Conservation (phyloP, 2,888 invertebrate species). For the Caenorhabditis virilis region DNA sequence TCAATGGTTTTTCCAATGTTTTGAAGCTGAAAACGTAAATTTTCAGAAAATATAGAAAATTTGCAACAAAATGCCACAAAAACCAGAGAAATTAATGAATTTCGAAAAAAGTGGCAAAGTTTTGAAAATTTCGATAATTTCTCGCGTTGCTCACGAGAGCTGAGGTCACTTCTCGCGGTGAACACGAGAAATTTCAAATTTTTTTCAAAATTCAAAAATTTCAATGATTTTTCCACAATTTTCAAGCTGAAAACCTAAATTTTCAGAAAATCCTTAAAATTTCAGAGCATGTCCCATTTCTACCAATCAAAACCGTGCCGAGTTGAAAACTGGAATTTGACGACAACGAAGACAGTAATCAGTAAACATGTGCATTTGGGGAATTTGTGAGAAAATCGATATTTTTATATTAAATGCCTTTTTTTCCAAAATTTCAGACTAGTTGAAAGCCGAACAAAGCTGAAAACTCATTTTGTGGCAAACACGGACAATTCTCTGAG, state of each 20-base stretch:
- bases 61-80: too few species aligned
- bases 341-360: slow-evolving; percentile 15
- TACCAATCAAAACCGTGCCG: slow-evolving; percentile 23
- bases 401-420: background rate
- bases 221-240: too few species aligned
- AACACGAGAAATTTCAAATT: too few species aligned
- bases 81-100: too few species aligned
- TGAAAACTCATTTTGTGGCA: slow-evolving; percentile 8
- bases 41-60: too few species aligned
- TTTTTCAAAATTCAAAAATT: too few species aligned
- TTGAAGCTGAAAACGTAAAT: too few species aligned
- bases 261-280: background rate
- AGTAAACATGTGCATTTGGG: slow-evolving; percentile 22
- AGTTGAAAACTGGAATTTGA: slow-evolving; percentile 25
- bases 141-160: too few species aligned
- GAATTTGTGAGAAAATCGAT: slow-evolving; percentile 5
- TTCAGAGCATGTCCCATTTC: slow-evolving; percentile 10
- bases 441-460: slow-evolving; percentile 2
- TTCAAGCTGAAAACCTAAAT: background rate
- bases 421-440: slow-evolving; percentile 9
- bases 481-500: slow-evolving; percentile 19
- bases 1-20: too few species aligned
- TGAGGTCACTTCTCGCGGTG: too few species aligned
- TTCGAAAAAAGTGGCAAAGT: too few species aligned
- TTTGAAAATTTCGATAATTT: too few species aligned